Conservation (phyloP, 2,888 invertebrate genomes). For the Macroteleia sp. region DNA sequence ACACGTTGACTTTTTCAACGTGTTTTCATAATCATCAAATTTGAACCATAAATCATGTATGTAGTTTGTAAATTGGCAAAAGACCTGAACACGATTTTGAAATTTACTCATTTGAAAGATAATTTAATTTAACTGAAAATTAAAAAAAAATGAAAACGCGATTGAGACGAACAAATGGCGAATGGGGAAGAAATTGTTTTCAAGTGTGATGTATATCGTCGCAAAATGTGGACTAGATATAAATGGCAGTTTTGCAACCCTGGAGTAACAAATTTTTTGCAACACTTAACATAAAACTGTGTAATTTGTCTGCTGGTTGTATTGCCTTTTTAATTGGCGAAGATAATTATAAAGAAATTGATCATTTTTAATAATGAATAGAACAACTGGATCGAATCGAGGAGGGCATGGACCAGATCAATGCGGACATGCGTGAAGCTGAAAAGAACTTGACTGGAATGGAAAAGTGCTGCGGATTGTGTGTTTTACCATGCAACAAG, state of each 20-base stretch:
- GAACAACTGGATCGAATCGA: conserved; percentile 99
- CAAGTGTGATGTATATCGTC: not conserved
- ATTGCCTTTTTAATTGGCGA: not conserved
- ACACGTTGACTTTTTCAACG: too few species aligned
- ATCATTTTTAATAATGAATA: conserved; percentile 81
- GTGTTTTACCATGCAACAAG: conserved; percentile 99
- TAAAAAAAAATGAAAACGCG: conserved; percentile 11
- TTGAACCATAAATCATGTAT: too few species aligned
- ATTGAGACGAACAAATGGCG: not conserved
- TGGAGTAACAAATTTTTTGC: conserved; percentile 23
- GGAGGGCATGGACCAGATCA: conserved; percentile 99
- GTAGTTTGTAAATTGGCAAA: too few species aligned
- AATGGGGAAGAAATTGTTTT: not conserved
- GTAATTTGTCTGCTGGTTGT: conserved; percentile 39
- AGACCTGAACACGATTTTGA: too few species aligned
- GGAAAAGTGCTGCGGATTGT: conserved; percentile 99
- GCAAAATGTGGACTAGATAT: conserved; percentile 29
- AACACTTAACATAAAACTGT: conserved; percentile 42
- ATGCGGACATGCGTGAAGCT: conserved; percentile 99
- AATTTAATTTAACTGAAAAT: too few species aligned
- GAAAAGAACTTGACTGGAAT: conserved; percentile 99
- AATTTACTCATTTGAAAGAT: too few species aligned
- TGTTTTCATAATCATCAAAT: too few species aligned
- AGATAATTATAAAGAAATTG: conserved; percentile 8
- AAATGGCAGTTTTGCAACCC: conserved; percentile 24